Evolutionary conservation across 2,888 invertebrate genomes (phyloP).

Genomic region (Itoplectis maculator): DNA sequence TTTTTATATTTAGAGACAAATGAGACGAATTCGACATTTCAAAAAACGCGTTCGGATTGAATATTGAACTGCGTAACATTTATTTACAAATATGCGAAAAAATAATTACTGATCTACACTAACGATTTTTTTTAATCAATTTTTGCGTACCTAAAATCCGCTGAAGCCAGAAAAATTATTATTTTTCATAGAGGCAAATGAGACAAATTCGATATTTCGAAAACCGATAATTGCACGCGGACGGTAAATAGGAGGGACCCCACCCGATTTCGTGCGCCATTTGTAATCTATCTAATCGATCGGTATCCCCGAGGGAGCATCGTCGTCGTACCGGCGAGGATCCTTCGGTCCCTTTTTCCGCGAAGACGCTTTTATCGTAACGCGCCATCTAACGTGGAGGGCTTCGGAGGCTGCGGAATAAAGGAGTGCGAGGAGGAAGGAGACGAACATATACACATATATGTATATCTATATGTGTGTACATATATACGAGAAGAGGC

Average conservation of each 20-base stretch:
- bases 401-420: not conserved
- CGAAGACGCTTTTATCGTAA: slow-evolving; percentile 40
- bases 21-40: no score
- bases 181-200: not conserved
- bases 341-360: slow-evolving; percentile 7
- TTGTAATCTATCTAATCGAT: slow-evolving; percentile 41
- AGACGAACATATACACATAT: not conserved
- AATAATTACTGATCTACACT: not conserved
- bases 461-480: no score
- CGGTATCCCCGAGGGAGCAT: slow-evolving; percentile 21
- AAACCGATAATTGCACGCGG: not conserved
- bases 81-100: not conserved
- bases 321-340: not conserved
- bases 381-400: slow-evolving; percentile 42
- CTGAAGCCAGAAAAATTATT: no score
- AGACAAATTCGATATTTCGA: slow-evolving; percentile 6
- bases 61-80: not conserved
- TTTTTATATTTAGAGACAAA: no score
- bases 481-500: not conserved
- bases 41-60: slow-evolving; percentile 32
- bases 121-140: not conserved
- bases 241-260: not conserved
- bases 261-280: slow-evolving; percentile 9
- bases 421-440: slow-evolving; percentile 12
- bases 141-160: not conserved